Percentiles rank a stretch among this genome's conserved stretches.
Conservation (phyloP, 2,797 vertebrate genomes). For the Petrocephalus sullivani region DNA sequence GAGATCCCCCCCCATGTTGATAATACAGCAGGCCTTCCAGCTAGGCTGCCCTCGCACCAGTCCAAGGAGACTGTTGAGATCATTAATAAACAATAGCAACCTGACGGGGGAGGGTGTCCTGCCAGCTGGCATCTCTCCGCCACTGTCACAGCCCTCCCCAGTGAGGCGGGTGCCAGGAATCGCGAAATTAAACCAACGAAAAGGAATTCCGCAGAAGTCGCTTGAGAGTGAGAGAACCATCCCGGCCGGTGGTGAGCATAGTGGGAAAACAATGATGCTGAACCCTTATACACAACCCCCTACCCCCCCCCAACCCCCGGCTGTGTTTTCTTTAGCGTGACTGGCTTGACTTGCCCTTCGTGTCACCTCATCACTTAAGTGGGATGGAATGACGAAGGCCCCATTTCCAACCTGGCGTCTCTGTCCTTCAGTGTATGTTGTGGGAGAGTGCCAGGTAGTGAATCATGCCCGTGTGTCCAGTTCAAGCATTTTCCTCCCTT, state of each 20-base stretch:
- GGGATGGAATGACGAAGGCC: neutral
- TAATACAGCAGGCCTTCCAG: constrained; percentile 37
- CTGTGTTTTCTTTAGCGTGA: neutral
- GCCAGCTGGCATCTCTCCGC: constrained; percentile 50
- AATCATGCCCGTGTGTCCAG: neutral
- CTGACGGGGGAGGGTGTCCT: constrained; percentile 37
- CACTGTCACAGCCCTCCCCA: constrained; percentile 25
- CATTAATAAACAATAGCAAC: constrained; percentile 60
- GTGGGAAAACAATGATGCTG: neutral
- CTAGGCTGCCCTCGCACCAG: constrained; percentile 37
- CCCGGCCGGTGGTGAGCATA: neutral
- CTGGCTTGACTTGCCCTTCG: neutral
- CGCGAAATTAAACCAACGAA: neutral
- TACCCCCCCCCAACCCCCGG: no score
- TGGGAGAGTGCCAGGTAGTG: neutral
- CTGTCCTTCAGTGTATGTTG: neutral
- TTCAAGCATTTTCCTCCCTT: neutral
- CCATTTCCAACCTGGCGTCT: neutral
- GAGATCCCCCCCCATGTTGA: constrained; percentile 22
- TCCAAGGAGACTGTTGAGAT: constrained; percentile 43
- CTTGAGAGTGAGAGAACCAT: neutral
- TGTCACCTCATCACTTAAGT: constrained; percentile 7
- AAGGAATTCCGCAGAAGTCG: constrained; percentile 18
- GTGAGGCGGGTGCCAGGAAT: constrained; percentile 10
- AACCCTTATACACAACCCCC: neutral